Evolutionary conservation across 2,113 vertebrate species (phyloP).

Genomic region (Alligator sinensis): DNA sequence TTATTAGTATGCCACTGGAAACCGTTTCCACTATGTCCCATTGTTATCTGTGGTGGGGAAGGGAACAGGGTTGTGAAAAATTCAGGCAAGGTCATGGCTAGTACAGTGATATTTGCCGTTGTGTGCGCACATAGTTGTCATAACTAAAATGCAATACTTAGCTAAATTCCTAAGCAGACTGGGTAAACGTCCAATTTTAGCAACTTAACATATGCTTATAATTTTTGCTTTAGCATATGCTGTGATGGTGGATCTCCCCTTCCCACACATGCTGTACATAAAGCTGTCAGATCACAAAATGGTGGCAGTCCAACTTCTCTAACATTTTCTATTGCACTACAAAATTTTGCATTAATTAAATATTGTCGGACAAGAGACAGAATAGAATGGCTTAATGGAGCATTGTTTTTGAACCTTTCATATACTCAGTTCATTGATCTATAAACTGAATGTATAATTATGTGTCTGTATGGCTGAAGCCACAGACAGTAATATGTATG

Average conservation of each 20-base stretch:
- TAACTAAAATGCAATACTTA: conserved; percentile 66
- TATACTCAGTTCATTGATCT: conserved; percentile 27
- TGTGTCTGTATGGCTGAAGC: conserved; percentile 53
- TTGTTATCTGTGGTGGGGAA: not conserved
- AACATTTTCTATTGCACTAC: conserved; percentile 66
- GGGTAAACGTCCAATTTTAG: conserved; percentile 74
- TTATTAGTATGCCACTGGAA: not conserved
- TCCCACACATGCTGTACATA: conserved; percentile 68
- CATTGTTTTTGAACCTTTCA: conserved; percentile 26
- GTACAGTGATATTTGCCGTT: conserved; percentile 61
- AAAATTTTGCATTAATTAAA: conserved; percentile 67
- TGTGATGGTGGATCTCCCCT: conserved; percentile 69
- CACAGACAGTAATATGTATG: not conserved
- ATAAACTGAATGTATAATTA: not conserved
- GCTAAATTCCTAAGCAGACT: conserved; percentile 68
- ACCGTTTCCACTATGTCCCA: not conserved
- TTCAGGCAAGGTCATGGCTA: not conserved
- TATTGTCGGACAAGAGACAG: conserved; percentile 68
- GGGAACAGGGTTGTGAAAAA: not conserved
- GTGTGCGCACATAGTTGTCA: conserved; percentile 59
- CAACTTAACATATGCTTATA: conserved; percentile 71
- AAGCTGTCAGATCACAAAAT: conserved; percentile 73
- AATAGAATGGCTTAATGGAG: conserved; percentile 50
- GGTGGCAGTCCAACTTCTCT: conserved; percentile 69
- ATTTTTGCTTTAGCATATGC: conserved; percentile 74